Percentiles rank a stretch among this genome's conserved stretches.
phyloP scores from a whole-genome alignment of 2,113 vertebrate species.

The Mungos mungo region DNA sequence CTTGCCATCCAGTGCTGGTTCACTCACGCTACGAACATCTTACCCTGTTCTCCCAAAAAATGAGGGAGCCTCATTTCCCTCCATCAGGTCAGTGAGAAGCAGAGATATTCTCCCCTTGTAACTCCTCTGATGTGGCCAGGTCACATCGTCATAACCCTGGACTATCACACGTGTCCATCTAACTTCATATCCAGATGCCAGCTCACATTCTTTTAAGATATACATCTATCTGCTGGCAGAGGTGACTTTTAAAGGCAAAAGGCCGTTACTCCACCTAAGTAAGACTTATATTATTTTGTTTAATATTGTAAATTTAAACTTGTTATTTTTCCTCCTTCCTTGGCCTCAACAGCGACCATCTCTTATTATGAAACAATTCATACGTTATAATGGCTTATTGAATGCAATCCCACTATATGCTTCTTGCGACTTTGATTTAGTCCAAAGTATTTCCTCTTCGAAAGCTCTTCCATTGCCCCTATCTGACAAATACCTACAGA shows the following conservation, averaged over 20 bases:
- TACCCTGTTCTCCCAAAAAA: no score
- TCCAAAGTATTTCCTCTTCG: background rate
- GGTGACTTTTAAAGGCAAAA: background rate
- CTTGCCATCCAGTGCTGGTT: no score
- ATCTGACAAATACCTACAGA: background rate
- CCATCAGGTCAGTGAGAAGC: background rate
- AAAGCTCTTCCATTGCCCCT: background rate
- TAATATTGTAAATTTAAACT: background rate
- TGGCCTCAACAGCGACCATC: background rate
- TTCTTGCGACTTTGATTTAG: background rate
- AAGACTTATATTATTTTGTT: background rate
- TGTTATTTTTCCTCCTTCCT: background rate
- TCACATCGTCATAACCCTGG: background rate
- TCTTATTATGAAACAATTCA: background rate
- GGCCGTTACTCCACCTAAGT: fast-evolving
- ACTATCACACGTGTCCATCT: background rate
- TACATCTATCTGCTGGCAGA: background rate
- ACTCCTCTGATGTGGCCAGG: background rate
- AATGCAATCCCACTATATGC: no score
- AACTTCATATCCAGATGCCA: background rate
- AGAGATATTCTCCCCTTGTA: background rate
- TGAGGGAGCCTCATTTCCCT: background rate
- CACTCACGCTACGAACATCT: background rate
- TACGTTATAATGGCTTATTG: background rate
- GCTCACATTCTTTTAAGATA: background rate